These are phyloP conservation scores for Apodemia zela DNA, from an alignment of 2,888 invertebrate genomes.

Conservation along the genomic window DNA sequence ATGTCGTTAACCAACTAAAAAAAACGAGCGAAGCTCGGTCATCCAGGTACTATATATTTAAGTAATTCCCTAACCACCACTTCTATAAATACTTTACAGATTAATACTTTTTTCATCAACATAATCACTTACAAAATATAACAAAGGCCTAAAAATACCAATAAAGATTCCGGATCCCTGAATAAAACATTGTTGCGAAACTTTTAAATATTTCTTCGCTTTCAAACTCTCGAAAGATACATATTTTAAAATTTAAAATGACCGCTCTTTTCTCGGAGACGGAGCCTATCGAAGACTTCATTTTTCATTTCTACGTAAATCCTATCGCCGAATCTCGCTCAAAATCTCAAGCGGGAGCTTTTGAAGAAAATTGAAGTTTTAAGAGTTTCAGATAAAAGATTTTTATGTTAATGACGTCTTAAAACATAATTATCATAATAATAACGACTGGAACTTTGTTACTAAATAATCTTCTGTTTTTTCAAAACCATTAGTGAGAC, in stretches of 20 bases:
- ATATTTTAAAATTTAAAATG: conserved; percentile 21
- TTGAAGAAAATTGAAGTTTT: conserved; percentile 13
- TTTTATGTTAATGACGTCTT: background rate
- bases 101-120: too few relatives aligned
- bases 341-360: conserved; percentile 28
- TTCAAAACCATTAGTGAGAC: too few relatives aligned
- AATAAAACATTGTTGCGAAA: background rate
- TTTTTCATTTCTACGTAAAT: conserved; percentile 29
- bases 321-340: conserved; percentile 27
- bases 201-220: conserved; percentile 11
- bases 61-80: too few relatives aligned
- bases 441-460: background rate
- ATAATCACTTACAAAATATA: too few relatives aligned
- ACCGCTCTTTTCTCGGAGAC: conserved; percentile 17
- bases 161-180: background rate
- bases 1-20: too few relatives aligned
- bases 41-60: too few relatives aligned
- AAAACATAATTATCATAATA: background rate
- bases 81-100: too few relatives aligned
- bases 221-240: conserved; percentile 15
- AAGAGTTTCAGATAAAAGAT: background rate
- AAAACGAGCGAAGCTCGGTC: too few relatives aligned
- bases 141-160: background rate
- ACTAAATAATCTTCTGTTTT: too few relatives aligned
- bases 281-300: conserved; percentile 27